Percentiles rank a stretch among this genome's conserved stretches.
These are phyloP conservation scores for Prunella strophiata DNA, from an alignment of 2,797 vertebrate genomes.

Conservation along the genomic window DNA sequence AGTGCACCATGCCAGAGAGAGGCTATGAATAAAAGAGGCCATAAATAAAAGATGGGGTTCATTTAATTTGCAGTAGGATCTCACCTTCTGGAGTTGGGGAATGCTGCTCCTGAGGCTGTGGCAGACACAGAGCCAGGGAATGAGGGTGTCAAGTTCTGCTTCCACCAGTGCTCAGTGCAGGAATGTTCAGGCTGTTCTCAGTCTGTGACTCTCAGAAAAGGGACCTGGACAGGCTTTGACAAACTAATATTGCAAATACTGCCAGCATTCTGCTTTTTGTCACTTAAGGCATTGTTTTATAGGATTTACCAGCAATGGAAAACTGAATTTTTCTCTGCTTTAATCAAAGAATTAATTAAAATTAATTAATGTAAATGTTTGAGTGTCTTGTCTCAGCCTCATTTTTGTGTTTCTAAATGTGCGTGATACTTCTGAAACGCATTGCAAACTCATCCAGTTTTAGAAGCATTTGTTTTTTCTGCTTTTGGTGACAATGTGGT, in stretches of 20 bases:
- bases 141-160: fast-evolving
- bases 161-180: fast-evolving
- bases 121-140: not conserved
- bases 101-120: not conserved
- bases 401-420: not conserved
- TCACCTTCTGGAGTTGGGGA: not conserved
- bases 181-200: not conserved
- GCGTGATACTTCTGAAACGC: not conserved
- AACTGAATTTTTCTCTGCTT: not conserved
- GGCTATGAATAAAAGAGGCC: not conserved
- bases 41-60: constrained; percentile 17
- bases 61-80: constrained; percentile 34
- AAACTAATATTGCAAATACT: fast-evolving
- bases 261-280: not conserved
- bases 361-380: constrained; percentile 7
- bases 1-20: fast-evolving
- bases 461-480: fast-evolving
- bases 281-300: not conserved
- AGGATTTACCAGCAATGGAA: not conserved
- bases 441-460: not conserved
- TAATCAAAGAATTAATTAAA: constrained; percentile 1
- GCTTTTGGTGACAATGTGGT: not conserved
- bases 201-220: too few relatives aligned
- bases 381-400: not conserved
- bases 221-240: not conserved